Base-by-base conservation (phyloP, 2,797 vertebrate genomes). In the Agapornis canus region DNA sequence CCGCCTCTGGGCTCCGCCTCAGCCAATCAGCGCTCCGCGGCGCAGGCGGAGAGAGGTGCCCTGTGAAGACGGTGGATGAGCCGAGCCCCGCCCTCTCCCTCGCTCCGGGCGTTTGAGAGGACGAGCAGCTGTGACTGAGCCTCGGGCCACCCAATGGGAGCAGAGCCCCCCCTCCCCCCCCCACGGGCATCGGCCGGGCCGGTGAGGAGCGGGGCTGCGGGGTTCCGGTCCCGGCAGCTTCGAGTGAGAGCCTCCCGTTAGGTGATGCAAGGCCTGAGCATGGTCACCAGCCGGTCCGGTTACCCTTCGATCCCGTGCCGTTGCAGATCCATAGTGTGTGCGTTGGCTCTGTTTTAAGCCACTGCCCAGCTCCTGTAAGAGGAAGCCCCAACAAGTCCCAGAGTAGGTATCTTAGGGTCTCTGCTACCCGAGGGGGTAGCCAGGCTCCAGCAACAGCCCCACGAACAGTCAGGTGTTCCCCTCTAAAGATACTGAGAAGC, bases 1-100 rank as follows among this genome's bases (percentile, higher is more conserved):
- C 35, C 29, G 18, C 29, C 49, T 8, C 2, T 5, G 5, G 0
- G 4, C 2, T n/a, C 5, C 35, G 5, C 1, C 5, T 6, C 14
- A 80, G 64, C 72, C 64, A 82, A 70, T 88, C 82, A 80, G 19
- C 8, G 21, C 61, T 6, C 10, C 7, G 2, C 27, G 2, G 17
- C 51, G 20, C 26, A 3, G 22, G 26, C 16, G 6, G 31, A 40
- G 20, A 2, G 20, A 20, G 40, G 22, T 2, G 0, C 9, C 7
- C 35, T 3, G 40, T 4, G 26, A 22, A 17, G 8, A 7, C 1
- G 5, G 29, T 0, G 1, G 1, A 3, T 9, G 13, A 10, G 5
- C 12, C 8, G 21, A 66, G 54, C 49, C 40, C 18, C n/a, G 4
- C 37, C 76, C 11, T 18, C 26, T n/a, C 5, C 19, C 21, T 18